A percentile compares a stretch with the other conserved stretches of the same genome.
phyloP scores from a whole-genome alignment of 2,888 invertebrate species.

The Nemurella pictetii region DNA sequence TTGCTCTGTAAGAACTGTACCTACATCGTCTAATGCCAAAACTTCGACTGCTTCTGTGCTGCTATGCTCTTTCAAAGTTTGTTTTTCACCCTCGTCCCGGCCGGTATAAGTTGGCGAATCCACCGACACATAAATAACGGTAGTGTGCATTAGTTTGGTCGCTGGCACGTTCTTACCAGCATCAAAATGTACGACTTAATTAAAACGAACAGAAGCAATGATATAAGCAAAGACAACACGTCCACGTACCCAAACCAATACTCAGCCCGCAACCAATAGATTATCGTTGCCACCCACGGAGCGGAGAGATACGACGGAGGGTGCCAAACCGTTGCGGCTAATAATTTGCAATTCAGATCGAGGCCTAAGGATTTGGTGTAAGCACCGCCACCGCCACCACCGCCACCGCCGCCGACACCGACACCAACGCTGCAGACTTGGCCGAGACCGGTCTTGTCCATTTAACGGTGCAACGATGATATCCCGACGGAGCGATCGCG shows the following conservation, averaged over 20 bases:
- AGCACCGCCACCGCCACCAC: background rate
- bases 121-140: background rate
- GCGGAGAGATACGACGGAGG: background rate
- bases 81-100: background rate
- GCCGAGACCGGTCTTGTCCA: background rate
- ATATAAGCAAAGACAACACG: background rate
- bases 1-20: too few species aligned
- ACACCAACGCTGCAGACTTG: background rate
- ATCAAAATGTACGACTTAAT: background rate
- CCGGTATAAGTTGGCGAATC: background rate
- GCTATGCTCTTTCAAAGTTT: background rate
- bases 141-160: background rate
- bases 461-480: conserved; percentile 3
- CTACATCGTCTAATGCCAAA: too few species aligned
- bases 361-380: background rate
- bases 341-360: background rate
- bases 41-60: background rate
- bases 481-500: background rate
- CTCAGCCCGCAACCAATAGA: background rate
- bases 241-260: background rate
- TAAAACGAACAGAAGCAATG: background rate
- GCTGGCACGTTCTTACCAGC: background rate
- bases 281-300: background rate
- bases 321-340: background rate
- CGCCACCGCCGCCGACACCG: background rate